Evolutionary conservation across 2,888 invertebrate genomes (phyloP), one percentile per base, ranked within the genome.

Genomic region (Alsophila aescularia): DNA sequence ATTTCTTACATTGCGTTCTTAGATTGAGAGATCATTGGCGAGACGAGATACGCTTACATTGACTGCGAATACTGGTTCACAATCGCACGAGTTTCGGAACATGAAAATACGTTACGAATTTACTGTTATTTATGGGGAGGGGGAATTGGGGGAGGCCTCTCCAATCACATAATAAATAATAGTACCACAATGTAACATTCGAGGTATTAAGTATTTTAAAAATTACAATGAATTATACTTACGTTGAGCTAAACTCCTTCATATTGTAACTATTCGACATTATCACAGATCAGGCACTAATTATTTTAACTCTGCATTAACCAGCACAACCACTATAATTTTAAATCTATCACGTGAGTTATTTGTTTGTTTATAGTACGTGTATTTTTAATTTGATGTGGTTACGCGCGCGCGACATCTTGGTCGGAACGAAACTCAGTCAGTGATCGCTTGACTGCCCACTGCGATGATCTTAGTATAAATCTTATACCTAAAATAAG

Each of bases 191-290:
- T 8, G 2, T n/a, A 12, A 10, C 31, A 31, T 31, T 7, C 13
- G 12, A 2, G 13, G 12, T 5, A 2, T 1, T 4, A n/a, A 9
- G 16, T 5, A 15, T 5, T 4, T 10, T 4, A 16, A 16, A 16
- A 16, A 16, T 0, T 12, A 15, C 1, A 31, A 1, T 16, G 18
- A n/a, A 10, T 9, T 16, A 32, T 16, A 45, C 90, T 90, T 75
- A 91, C 90, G 89, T 91, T 9, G 90, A 91, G 69, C 90, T 90
- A 61, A 88, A 91, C 50, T 90, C 87, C 79, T 89, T 91, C 90
- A 91, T 89, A 44, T 82, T 88, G 66, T 86, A 90, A 70, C 75
- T 85, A 66, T 90, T 81, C 47, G 88, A 64, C 90, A 90, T 90
- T 66, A 67, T 79, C 73, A 78, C 77, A 71, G 67, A 42, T 64